Percentiles rank a stretch among this genome's conserved stretches.
phyloP scores from a whole-genome alignment of 2,113 vertebrate species.

The Hypomesus transpacificus region DNA sequence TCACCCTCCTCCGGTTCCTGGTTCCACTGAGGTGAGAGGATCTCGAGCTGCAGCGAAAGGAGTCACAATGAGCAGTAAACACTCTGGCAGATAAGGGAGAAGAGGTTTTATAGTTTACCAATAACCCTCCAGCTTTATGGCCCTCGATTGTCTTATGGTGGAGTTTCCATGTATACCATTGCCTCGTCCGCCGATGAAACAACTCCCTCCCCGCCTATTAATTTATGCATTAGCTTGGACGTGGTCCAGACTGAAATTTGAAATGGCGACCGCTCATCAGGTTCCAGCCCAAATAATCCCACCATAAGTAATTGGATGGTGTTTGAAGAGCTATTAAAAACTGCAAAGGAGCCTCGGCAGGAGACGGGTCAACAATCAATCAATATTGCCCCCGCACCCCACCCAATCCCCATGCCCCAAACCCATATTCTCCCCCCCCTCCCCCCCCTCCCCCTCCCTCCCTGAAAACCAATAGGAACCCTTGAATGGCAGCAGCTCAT shows the following conservation, averaged over 20 bases:
- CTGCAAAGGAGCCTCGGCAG: constrained; percentile 34
- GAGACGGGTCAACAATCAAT: constrained; percentile 57
- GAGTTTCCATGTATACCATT: constrained; percentile 32
- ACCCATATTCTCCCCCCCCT: too few relatives aligned
- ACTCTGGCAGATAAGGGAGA: constrained; percentile 39
- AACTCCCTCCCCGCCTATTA: constrained; percentile 42
- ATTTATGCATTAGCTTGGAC: constrained; percentile 74
- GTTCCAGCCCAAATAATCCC: constrained; percentile 55
- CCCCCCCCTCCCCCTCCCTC: too few relatives aligned
- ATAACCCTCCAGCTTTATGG: constrained; percentile 51
- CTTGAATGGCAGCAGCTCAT: constrained; percentile 37
- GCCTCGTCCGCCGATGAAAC: constrained; percentile 18
- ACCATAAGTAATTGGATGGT: constrained; percentile 67
- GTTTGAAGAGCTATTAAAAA: constrained; percentile 62
- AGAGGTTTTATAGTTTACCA: constrained; percentile 51
- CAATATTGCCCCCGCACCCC: constrained; percentile 25
- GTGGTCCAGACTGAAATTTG: constrained; percentile 62
- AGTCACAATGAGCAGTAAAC: constrained; percentile 51
- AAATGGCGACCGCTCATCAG: constrained; percentile 41
- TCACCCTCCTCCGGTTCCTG: constrained; percentile 14
- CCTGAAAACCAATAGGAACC: constrained; percentile 5
- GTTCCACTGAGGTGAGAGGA: constrained; percentile 10
- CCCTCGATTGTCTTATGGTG: constrained; percentile 24
- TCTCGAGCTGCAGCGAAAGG: constrained; percentile 21
- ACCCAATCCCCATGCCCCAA: neutral